Percentiles rank a stretch among this genome's conserved stretches.
Evolutionary conservation across 2,888 invertebrate species (phyloP).

Genomic region (Serripes groenlandicus): DNA sequence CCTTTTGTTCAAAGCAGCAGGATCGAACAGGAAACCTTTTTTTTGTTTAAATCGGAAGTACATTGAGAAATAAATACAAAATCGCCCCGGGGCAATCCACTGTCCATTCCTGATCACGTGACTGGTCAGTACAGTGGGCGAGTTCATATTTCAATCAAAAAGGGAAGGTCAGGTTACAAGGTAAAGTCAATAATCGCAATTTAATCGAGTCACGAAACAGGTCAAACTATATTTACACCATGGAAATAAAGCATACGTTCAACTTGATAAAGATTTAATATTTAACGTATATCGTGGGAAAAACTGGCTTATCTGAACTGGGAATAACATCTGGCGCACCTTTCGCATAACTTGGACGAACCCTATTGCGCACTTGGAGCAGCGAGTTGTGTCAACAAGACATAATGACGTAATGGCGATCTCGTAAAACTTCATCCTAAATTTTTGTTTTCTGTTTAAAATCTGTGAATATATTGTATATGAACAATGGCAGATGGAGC

Average conservation of each 20-base stretch:
- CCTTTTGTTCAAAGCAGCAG: too few relatives aligned
- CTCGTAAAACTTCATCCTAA: conserved; percentile 54
- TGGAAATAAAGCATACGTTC: neutral
- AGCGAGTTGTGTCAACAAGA: conserved; percentile 69
- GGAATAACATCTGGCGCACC: neutral
- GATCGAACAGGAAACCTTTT: conserved; percentile 5
- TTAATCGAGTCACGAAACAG: neutral
- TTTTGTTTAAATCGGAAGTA: neutral
- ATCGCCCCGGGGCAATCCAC: conserved; percentile 53
- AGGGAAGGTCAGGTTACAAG: conserved; percentile 3
- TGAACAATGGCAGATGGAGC: conserved; percentile 72
- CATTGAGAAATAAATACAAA: conserved; percentile 6
- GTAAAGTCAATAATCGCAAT: neutral
- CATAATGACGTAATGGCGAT: conserved; percentile 75
- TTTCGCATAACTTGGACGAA: conserved; percentile 9
- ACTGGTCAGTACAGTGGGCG: conserved; percentile 69
- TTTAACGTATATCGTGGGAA: conserved; percentile 1
- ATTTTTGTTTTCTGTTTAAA: conserved; percentile 37
- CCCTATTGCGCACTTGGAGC: conserved; percentile 72
- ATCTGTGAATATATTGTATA: too few relatives aligned
- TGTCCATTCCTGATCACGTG: conserved; percentile 68
- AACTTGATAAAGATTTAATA: neutral
- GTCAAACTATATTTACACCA: neutral
- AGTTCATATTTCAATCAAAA: conserved; percentile 40
- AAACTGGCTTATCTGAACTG: neutral